Base-by-base conservation (phyloP, 35 echinoderm and acorn worm genomes). In the Apostichopus parvimensis region DNA sequence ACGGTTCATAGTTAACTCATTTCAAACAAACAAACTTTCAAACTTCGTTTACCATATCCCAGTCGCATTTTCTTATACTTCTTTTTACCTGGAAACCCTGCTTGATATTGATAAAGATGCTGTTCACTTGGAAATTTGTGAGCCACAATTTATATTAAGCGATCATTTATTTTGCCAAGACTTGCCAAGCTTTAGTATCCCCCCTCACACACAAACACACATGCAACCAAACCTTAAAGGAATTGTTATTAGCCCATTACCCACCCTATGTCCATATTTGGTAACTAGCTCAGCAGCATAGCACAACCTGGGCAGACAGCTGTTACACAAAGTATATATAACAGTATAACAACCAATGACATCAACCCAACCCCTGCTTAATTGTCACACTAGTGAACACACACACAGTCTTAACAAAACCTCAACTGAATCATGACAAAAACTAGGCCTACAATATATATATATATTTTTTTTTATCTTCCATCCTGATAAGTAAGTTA, bases 351-450 rank as follows among this genome's bases (percentile, higher is more conserved):
- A 1, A 7, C n/a, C 71, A 45, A 45, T 45, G 7, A 20, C 71
- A 20, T 75, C 71, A 75, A 75, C 71, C 17, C 17, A 7, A 18
- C 71, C 71, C n/a, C 71, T 73, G 14, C 20, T 22, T 75, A 13
- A 75, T n/a, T 18, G 14, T 18, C 20, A 22, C 71, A 45, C 34
- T 45, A 45, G 34, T 45, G 34, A 45, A 45, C 34, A 45, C 71
- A 75, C 71, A 75, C 71, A 75, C 17, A 75, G 15, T 18, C 20
- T 20, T 20, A 75, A 75, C 71, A 20, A 75, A 75, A 75, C 71
- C 71, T 75, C 71, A 14, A 75, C 17, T 75, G 71, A 75, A 75
- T 75, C 71, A 75, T 75, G 71, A 75, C 71, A 45, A 45, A 75
- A 75, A 75, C 71, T 75, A 18, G 71, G 71, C 71, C 71, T n/a